Base-by-base conservation (phyloP, 2,113 vertebrate species). In the Ceratotherium simum region DNA sequence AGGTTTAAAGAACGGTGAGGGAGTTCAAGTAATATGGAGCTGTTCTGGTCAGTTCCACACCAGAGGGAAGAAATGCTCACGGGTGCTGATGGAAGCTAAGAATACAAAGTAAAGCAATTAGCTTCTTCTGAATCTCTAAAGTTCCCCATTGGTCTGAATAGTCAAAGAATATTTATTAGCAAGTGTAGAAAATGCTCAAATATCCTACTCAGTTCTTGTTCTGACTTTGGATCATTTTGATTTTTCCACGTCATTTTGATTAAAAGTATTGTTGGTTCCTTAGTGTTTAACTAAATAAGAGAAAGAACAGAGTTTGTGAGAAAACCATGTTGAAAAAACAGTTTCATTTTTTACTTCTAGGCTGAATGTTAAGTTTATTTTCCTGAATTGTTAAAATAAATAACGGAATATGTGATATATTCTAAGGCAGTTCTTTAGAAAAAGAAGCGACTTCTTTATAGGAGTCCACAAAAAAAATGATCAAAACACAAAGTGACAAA, bases 221-320 rank as follows among this genome's bases (percentile, higher is more conserved):
- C 48, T 83, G 54, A 70, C 20, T 96, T 60, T 51, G 20, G 46
- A 46, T 56, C 25, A 56, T 91, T 89, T 87, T 91, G 11, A 67
- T 73, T 67, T 95, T 89, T 81, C 64, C 27, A 58, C 31, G 27
- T 93, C 29, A 83, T 96, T 95, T 97, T 78, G 39, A 65, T 58
- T 75, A 42, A 76, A 79, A 51, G 25, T 91, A n/a, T 83, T 82
- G 3, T 73, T 84, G 65, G 25, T 85, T 91, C 67, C 39, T 80
- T 36, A 51, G 17, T 84, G 14, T 78, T 91, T 93, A 91, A 75
- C 58, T 78, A 85, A 70, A 62, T 51, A 76, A 56, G 58, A 93
- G 65, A 67, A 70, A 42, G 13, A 51, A 54, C 11, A 79, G 33
- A 51, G 21, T 17, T 46, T 29, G 6, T 62, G 42, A 67, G 23